These are phyloP conservation scores for Aleiodes leptofemur DNA, from an alignment of 2,888 invertebrate genomes.

Conservation along the genomic window DNA sequence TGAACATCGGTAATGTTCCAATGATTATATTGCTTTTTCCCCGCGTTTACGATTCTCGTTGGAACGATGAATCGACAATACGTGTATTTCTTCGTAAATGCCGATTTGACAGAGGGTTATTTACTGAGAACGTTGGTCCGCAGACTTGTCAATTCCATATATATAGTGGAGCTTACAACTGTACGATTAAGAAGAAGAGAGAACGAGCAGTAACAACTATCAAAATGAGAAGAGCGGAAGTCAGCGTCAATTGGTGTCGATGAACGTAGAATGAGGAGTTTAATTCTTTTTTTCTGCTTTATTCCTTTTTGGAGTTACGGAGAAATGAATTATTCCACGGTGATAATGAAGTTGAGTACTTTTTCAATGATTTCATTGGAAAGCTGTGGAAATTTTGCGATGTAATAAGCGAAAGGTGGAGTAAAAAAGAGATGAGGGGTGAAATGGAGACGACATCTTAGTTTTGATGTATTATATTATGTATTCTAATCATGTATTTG, in stretches of 20 bases:
- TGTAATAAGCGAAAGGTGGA: no score
- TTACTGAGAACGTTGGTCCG: slow-evolving; percentile 31
- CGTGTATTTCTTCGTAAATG: slow-evolving; percentile 15
- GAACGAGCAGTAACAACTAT: slow-evolving; percentile 7
- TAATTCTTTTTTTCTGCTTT: slow-evolving; percentile 1
- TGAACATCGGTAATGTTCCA: neutral
- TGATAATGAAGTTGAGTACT: neutral
- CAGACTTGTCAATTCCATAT: slow-evolving; percentile 43
- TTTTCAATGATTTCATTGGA: no score
- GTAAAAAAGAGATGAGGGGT: no score
- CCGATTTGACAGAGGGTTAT: slow-evolving; percentile 16
- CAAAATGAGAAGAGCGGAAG: slow-evolving; percentile 22
- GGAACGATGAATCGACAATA: slow-evolving; percentile 2
- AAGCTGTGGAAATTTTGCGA: no score
- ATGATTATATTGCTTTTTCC: neutral
- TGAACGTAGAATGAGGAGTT: slow-evolving; percentile 35
- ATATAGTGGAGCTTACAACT: slow-evolving; percentile 41
- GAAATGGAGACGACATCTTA: no score
- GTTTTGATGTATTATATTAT: no score
- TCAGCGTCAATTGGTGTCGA: slow-evolving; percentile 39
- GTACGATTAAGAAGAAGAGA: slow-evolving; percentile 10
- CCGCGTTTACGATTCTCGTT: neutral
- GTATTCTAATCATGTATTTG: no score
- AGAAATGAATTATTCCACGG: neutral
- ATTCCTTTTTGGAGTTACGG: neutral